A percentile compares a stretch with the other conserved stretches of the same genome.
Evolutionary conservation across 92 coral and sea anemone species (phyloP).

Genomic region (Blastomussa wellsi): DNA sequence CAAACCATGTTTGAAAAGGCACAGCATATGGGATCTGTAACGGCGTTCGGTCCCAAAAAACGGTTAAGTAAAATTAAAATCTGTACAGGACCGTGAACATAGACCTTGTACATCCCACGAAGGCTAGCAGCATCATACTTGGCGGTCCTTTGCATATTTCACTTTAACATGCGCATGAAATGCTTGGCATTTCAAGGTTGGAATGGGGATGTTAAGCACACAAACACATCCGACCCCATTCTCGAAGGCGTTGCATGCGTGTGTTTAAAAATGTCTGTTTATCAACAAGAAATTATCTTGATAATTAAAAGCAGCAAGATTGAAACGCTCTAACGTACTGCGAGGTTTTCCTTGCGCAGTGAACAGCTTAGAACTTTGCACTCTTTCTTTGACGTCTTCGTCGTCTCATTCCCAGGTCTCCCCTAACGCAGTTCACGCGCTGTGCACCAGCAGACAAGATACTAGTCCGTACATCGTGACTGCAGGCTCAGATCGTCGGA

Average conservation of each 20-base stretch:
- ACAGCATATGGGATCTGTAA: no score
- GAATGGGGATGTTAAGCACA: background rate
- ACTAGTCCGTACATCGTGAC: conserved; percentile 93
- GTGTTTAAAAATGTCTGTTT: background rate
- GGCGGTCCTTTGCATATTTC: no score
- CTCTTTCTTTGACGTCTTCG: background rate
- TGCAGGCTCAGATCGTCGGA: conserved; percentile 98
- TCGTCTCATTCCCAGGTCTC: conserved; percentile 70
- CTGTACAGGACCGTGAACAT: no score
- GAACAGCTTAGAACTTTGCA: background rate
- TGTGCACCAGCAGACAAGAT: conserved; percentile 88
- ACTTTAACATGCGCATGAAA: background rate
- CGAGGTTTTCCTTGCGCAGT: background rate
- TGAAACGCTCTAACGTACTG: background rate
- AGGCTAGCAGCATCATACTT: no score
- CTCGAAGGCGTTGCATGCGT: background rate
- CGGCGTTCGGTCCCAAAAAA: no score
- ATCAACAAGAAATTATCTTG: no score
- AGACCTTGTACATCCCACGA: no score
- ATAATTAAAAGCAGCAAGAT: no score
- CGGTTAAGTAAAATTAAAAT: no score
- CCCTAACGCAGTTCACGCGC: conserved; percentile 93
- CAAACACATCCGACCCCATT: background rate
- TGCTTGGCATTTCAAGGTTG: background rate
- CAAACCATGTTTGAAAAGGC: no score